Evolutionary conservation across 1,140 invertebrate genomes (phyloP), one percentile per base, ranked within the genome.

Genomic region (Nylanderia fulva): DNA sequence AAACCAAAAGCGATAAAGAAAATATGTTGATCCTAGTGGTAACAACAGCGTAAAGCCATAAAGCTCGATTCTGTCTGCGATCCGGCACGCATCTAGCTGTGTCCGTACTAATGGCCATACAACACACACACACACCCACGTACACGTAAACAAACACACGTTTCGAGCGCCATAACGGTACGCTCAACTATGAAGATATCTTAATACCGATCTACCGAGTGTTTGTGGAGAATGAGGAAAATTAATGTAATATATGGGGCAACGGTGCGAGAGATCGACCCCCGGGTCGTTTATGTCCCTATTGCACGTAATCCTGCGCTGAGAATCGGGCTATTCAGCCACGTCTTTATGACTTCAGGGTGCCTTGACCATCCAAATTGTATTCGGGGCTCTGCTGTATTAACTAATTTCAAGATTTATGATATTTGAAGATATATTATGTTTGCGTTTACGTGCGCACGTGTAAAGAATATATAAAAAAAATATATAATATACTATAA

Each of bases 161-260:
- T 39, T 27, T 3, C 52, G 69, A 33, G 33, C 27, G 54, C 45
- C 3, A 33, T 33, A 3, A 33, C 29, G 48, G 39, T 56, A 63
- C 54, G 36, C 48, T 48, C 68, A 52, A 13, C 36, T 15, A 21
- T 18, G 21, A n/a, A 15, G 52, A 45, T 86, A 86, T 86, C 79
- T 84, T 68, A 84, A 84, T 61, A 36, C 63, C 39, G 54, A 84
- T 86, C 80, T 86, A 42, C 64, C 64, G 13, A 61, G 52, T 76
- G 63, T 69, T 84, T 68, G 76, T 71, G 8, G 69, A 76, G 84
- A 82, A 75, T 64, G 45, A 48, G 45, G 42, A 45, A 76, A 75
- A 86, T 82, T 75, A 88, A 74, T 76, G 84, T 84, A 84, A 86
- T 76, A 84, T 76, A 76, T 48, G 24, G 60, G 45, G 56, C 72